Evolutionary conservation across 2,888 invertebrate genomes (phyloP).

Genomic region (Nemurella pictetii): DNA sequence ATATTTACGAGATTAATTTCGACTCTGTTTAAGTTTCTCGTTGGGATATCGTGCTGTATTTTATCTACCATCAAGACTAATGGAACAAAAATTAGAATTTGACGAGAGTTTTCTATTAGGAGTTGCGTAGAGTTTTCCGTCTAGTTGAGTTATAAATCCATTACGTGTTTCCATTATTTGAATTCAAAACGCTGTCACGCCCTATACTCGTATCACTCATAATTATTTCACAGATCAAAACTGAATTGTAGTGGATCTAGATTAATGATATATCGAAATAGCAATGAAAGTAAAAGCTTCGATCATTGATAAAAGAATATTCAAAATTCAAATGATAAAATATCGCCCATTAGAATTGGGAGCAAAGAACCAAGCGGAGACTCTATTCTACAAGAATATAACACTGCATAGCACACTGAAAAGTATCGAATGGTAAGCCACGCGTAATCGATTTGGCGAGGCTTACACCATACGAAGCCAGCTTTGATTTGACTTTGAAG

Average conservation of each 20-base stretch:
- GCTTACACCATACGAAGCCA: too few relatives aligned
- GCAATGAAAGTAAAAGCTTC: background rate
- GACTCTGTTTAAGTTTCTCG: background rate
- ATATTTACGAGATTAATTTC: background rate
- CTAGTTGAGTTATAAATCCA: background rate
- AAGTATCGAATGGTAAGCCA: too few relatives aligned
- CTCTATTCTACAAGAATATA: too few relatives aligned
- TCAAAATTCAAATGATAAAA: too few relatives aligned
- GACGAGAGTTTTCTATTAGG: background rate
- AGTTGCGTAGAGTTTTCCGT: background rate
- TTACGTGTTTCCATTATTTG: background rate
- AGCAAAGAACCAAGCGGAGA: too few relatives aligned
- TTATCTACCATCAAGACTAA: background rate
- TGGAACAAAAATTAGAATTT: background rate
- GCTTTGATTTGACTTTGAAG: too few relatives aligned
- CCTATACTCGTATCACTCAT: background rate
- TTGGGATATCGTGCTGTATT: background rate
- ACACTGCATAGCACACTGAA: too few relatives aligned
- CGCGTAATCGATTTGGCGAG: too few relatives aligned
- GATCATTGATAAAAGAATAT: too few relatives aligned
- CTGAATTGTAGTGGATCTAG: background rate
- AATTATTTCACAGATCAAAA: background rate
- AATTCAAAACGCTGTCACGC: background rate
- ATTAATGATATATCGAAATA: background rate
- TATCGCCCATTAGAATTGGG: too few relatives aligned